Conservation (phyloP, 2,797 vertebrate genomes). For the Schizopygopsis pylzovi region DNA sequence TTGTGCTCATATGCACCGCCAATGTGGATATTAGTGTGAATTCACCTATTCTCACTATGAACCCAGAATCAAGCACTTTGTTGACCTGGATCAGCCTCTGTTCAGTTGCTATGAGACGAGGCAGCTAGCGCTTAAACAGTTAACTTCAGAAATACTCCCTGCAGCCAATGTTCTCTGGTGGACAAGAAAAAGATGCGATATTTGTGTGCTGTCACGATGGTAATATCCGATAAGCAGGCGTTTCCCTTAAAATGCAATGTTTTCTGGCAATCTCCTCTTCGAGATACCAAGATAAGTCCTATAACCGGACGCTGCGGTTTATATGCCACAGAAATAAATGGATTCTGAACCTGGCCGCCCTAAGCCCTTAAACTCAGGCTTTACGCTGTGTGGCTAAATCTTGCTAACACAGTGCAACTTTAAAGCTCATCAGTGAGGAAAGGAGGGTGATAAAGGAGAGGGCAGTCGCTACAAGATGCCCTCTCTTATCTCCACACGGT, state of each 20-base stretch:
- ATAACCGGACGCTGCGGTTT: conserved; percentile 8
- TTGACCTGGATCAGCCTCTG: conserved; percentile 2
- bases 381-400: conserved; percentile 26
- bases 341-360: conserved; percentile 32
- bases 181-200: background rate
- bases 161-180: conserved; percentile 12
- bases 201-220: conserved; percentile 28
- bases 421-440: conserved; percentile 60
- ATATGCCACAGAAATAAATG: conserved; percentile 35
- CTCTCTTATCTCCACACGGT: conserved; percentile 59
- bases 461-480: conserved; percentile 48
- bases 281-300: conserved; percentile 31
- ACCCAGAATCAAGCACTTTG: background rate
- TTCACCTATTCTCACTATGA: background rate
- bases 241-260: conserved; percentile 18
- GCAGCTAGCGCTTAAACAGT: background rate
- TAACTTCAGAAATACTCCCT: background rate
- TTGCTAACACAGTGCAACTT: conserved; percentile 44
- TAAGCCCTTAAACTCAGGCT: conserved; percentile 44
- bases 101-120: conserved; percentile 33
- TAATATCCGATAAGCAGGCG: conserved; percentile 36
- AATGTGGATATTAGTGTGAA: conserved; percentile 11
- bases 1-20: background rate
- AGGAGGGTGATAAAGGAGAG: conserved; percentile 61
- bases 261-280: conserved; percentile 23